These are phyloP conservation scores for Crossocerus cetratus DNA, from an alignment of 2,888 invertebrate genomes.

Conservation along the genomic window DNA sequence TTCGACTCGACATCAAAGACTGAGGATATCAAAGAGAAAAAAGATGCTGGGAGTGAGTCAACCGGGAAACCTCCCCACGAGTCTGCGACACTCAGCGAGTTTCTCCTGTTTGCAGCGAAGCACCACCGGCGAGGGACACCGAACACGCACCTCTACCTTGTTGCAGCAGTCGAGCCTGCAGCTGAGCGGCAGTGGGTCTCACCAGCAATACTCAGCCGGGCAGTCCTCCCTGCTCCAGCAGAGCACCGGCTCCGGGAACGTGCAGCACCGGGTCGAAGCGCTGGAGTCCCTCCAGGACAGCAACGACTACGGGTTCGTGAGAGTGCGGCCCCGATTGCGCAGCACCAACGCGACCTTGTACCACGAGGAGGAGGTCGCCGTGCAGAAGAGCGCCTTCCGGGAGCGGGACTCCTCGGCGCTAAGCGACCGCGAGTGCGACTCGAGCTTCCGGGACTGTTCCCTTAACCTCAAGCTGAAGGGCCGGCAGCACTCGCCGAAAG, in stretches of 20 bases:
- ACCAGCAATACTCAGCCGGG: conserved; percentile 56
- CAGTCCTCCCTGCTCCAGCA: conserved; percentile 45
- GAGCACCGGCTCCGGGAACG: conserved; percentile 32
- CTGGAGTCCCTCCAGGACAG: conserved; percentile 59
- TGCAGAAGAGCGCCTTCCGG: conserved; percentile 50
- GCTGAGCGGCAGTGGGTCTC: conserved; percentile 41
- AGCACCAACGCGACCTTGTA: conserved; percentile 70
- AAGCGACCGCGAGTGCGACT: conserved; percentile 64
- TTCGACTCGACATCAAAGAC: conserved; percentile 45
- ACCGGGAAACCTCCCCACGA: conserved; percentile 73
- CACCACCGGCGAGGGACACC: conserved; percentile 69
- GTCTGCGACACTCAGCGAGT: conserved; percentile 77
- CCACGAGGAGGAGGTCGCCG: conserved; percentile 65
- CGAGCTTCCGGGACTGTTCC: conserved; percentile 57
- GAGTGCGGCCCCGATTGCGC: conserved; percentile 69
- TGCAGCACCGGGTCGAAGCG: conserved; percentile 50
- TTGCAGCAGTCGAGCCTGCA: conserved; percentile 71
- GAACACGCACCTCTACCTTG: conserved; percentile 76
- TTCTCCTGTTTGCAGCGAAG: conserved; percentile 77
- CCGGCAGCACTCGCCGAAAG: conserved; percentile 59
- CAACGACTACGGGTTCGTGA: conserved; percentile 74
- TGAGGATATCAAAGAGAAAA: conserved; percentile 44
- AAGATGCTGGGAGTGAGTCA: conserved; percentile 76
- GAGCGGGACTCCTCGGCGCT: conserved; percentile 63
- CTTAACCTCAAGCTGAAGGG: conserved; percentile 54